Evolutionary conservation across 2,888 invertebrate species (phyloP), one percentile per base, ranked within the genome.

Genomic region (Congeria kusceri): DNA sequence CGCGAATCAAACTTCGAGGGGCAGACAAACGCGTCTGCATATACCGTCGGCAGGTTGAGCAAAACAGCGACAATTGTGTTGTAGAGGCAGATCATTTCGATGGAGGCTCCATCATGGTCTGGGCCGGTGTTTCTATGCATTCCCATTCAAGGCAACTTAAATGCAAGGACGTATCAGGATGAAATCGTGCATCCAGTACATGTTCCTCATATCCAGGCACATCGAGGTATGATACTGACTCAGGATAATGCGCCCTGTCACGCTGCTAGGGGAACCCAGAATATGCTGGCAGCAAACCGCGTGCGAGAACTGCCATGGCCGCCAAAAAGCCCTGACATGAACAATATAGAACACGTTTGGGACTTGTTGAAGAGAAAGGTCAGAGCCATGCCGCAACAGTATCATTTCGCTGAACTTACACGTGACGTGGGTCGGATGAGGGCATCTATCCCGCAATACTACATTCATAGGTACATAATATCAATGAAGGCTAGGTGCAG

Each of bases 211-310:
- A 13, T 69, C 7, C 20, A 9, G 4, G 39, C 28, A 5, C 49
- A 59, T 25, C 2, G 71, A 25, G 65, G 62, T 18, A 76, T 76
- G 69, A 15, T 29, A 1, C 28, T 75, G 39, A 53, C 62, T 2
- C 63, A 71, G 29, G 80, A 71, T 44, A 71, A 68, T 58, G 75
- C 75, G 18, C 66, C 59, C 15, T 75, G 75, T 39, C 71, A 80
- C 18, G 59, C 27, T n/a, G 71, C 80, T 5, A 29, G 71, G 49
- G 58, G 32, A 32, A 75, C 71, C 3, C n/a, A 49, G 53, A 28
- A 47, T 5, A 39, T 75, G 59, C 44, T 71, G 11, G 11, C 18
- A 32, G 53, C 53, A 4, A 53, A 53, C 23, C 46, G 64, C 47
- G 47, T 76, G 13, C 20, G 77, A 25, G 25, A 56, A 15, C 32